These are phyloP conservation scores for Grapholita molesta DNA, from an alignment of 1,140 invertebrate genomes.

Conservation along the genomic window DNA sequence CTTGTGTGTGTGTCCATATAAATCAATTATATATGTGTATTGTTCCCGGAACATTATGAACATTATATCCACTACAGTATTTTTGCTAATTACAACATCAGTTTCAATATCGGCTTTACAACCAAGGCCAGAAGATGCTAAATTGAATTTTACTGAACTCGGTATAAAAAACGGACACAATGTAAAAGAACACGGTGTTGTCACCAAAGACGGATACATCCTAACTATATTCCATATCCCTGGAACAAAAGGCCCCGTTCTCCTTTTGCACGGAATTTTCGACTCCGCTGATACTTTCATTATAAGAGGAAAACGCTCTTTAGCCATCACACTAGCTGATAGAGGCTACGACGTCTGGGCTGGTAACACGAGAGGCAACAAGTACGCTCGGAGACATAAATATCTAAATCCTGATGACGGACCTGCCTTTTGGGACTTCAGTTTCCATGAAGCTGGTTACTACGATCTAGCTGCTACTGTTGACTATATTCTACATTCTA, in stretches of 20 bases:
- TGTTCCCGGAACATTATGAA: too few species aligned
- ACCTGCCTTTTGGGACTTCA: slow-evolving; percentile 72
- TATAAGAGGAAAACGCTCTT: slow-evolving; percentile 78
- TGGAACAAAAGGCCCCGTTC: slow-evolving; percentile 57
- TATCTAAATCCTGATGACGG: slow-evolving; percentile 74
- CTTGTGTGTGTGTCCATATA: not conserved
- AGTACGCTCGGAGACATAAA: slow-evolving; percentile 78
- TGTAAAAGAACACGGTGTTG: slow-evolving; percentile 18
- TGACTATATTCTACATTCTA: slow-evolving; percentile 61
- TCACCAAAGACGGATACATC: slow-evolving; percentile 31
- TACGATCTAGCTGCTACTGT: slow-evolving; percentile 74
- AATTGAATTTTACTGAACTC: slow-evolving; percentile 22
- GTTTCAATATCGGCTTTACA: not conserved
- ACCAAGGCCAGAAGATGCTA: not conserved
- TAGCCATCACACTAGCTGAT: slow-evolving; percentile 80
- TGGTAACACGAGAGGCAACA: slow-evolving; percentile 81
- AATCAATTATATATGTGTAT: too few species aligned
- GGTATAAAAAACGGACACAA: slow-evolving; percentile 23
- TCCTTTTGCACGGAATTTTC: slow-evolving; percentile 83
- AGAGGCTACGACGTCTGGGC: slow-evolving; percentile 83
- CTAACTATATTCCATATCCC: slow-evolving; percentile 27
- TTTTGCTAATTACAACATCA: not conserved
- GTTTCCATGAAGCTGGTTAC: slow-evolving; percentile 79
- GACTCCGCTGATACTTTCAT: slow-evolving; percentile 82
- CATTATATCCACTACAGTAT: not conserved